These are phyloP conservation scores for Psephotus haematonotus DNA, from an alignment of 2,113 vertebrate species.

Conservation along the genomic window DNA sequence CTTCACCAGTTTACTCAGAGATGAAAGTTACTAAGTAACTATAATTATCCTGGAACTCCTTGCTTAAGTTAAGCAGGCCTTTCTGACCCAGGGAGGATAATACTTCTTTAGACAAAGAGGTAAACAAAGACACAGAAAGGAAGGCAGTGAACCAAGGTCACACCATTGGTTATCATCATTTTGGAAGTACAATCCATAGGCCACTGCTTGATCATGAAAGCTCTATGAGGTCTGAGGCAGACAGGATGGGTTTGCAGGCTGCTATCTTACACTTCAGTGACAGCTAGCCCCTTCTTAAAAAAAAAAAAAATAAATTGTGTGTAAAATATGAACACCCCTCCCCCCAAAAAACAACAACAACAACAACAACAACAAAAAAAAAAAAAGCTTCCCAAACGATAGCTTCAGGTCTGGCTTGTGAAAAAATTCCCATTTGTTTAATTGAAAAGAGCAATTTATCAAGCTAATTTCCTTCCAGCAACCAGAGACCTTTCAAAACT, in stretches of 20 bases:
- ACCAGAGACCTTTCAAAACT: constrained; percentile 58
- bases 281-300: background rate
- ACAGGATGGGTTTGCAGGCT: background rate
- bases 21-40: constrained; percentile 56
- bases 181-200: background rate
- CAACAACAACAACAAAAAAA: background rate
- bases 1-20: background rate
- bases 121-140: constrained; percentile 13
- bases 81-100: background rate
- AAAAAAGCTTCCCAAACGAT: background rate
- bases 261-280: background rate
- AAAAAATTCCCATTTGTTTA: constrained; percentile 33
- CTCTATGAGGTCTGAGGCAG: background rate
- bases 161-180: background rate
- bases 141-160: background rate
- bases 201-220: background rate
- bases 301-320: background rate
- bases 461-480: constrained; percentile 54
- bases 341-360: background rate
- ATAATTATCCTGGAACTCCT: constrained; percentile 38
- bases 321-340: background rate
- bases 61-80: constrained; percentile 27
- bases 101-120: background rate
- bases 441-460: constrained; percentile 39
- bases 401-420: background rate